A percentile compares a stretch with the other conserved stretches of the same genome.
Evolutionary conservation across 2,113 vertebrate genomes (phyloP).

Genomic region (Rhynchopsitta pachyrhyncha): DNA sequence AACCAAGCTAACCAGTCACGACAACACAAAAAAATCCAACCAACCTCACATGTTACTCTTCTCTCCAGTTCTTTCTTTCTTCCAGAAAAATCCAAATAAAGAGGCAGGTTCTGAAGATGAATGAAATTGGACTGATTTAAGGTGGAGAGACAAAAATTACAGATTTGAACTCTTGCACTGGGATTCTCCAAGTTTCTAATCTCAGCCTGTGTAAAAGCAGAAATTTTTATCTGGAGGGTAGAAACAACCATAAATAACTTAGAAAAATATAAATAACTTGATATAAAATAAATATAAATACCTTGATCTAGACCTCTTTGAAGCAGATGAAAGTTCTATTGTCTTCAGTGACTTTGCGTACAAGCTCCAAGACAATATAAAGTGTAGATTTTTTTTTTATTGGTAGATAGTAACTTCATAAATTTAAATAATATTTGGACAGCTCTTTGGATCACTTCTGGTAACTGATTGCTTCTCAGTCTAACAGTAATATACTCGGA

Average conservation of each 20-base stretch:
- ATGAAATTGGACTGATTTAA: not conserved
- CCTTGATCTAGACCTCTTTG: not conserved
- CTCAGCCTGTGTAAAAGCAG: not conserved
- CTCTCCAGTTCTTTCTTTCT: not conserved
- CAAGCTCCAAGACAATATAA: not conserved
- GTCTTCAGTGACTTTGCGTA: not conserved
- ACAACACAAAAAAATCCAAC: not conserved
- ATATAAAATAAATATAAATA: not conserved
- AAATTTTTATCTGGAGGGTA: not conserved
- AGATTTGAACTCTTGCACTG: not conserved
- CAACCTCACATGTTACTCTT: not conserved
- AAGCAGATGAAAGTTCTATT: not conserved
- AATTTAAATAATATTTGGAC: constrained; percentile 29
- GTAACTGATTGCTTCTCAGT: not conserved
- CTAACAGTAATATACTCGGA: not conserved
- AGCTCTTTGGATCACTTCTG: not conserved
- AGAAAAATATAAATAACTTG: not conserved
- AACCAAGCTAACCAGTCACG: not conserved
- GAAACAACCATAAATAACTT: constrained; percentile 2
- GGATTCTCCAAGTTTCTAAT: not conserved
- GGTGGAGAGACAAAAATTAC: not conserved
- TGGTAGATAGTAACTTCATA: not conserved
- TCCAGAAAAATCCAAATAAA: not conserved
- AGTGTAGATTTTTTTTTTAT: not conserved
- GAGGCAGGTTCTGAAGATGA: not conserved